Conservation (phyloP, 2,888 invertebrate genomes). For the Pterostichus niger region DNA sequence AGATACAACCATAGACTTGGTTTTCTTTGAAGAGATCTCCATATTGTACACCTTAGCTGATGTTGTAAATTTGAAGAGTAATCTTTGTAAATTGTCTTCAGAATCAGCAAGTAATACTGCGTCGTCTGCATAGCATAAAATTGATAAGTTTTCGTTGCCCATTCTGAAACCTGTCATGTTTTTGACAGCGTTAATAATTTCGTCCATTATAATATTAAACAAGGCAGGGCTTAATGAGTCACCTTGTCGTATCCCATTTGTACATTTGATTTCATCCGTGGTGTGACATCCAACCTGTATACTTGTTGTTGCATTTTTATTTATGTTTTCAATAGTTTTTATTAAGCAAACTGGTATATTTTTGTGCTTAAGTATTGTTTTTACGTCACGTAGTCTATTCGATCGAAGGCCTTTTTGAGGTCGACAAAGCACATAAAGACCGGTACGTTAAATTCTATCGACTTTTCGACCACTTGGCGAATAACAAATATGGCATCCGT, state of each 20-base stretch:
- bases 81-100: constrained; percentile 67
- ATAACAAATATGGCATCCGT: constrained; percentile 62
- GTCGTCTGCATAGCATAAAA: constrained; percentile 64
- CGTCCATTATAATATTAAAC: constrained; percentile 54
- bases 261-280: constrained; percentile 49
- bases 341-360: constrained; percentile 15
- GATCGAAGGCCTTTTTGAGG: constrained; percentile 63
- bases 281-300: background rate
- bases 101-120: constrained; percentile 65
- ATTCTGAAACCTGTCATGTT: constrained; percentile 37
- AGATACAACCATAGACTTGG: constrained; percentile 60
- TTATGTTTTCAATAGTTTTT: constrained; percentile 54
- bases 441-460: constrained; percentile 58
- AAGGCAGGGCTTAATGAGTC: constrained; percentile 67
- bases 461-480: constrained; percentile 63
- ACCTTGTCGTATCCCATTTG: constrained; percentile 66
- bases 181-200: constrained; percentile 43
- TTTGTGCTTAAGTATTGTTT: constrained; percentile 59
- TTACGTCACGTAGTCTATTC: constrained; percentile 51
- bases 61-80: constrained; percentile 65
- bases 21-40: background rate
- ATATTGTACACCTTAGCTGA: background rate
- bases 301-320: background rate
- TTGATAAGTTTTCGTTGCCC: constrained; percentile 51
- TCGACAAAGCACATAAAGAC: constrained; percentile 57